Percentiles rank a stretch among this genome's conserved stretches.
These are phyloP conservation scores for Scelioninae gen. 2 DNA, from an alignment of 2,888 invertebrate species.

Conservation along the genomic window DNA sequence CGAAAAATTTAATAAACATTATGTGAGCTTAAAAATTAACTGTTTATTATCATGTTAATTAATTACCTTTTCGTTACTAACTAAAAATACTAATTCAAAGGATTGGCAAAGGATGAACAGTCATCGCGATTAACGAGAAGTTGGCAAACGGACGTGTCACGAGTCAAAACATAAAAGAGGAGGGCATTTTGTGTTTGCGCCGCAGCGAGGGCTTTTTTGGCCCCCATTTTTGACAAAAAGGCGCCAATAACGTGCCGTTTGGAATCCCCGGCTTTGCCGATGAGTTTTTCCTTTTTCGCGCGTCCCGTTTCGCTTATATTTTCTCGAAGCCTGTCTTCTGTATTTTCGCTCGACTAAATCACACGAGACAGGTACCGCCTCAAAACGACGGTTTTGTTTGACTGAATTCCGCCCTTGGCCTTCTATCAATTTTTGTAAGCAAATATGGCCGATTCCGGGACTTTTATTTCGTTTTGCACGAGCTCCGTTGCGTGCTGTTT, in stretches of 20 bases:
- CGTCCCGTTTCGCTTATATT: constrained; percentile 14
- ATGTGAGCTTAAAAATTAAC: no score
- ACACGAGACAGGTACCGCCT: constrained; percentile 40
- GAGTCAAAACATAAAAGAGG: constrained; percentile 2
- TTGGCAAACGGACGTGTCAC: not conserved
- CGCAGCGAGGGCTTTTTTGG: constrained; percentile 7
- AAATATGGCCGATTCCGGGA: constrained; percentile 36
- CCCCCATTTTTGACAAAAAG: constrained; percentile 24
- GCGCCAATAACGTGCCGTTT: constrained; percentile 28
- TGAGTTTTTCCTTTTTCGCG: constrained; percentile 28
- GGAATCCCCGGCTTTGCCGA: constrained; percentile 15
- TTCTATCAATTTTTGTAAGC: constrained; percentile 48
- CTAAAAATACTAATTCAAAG: no score
- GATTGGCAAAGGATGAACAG: no score
- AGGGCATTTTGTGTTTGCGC: constrained; percentile 6
- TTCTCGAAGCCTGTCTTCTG: constrained; percentile 34
- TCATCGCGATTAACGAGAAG: no score
- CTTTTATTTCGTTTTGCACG: constrained; percentile 27
- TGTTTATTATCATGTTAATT: no score
- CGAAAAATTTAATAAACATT: no score
- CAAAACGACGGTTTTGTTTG: constrained; percentile 53
- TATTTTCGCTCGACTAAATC: constrained; percentile 54
- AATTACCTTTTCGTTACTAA: no score
- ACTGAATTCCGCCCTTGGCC: constrained; percentile 37
- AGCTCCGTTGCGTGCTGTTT: no score